These are phyloP conservation scores for Antrozous pallidus DNA, from an alignment of 2,797 vertebrate genomes.

Conservation along the genomic window DNA sequence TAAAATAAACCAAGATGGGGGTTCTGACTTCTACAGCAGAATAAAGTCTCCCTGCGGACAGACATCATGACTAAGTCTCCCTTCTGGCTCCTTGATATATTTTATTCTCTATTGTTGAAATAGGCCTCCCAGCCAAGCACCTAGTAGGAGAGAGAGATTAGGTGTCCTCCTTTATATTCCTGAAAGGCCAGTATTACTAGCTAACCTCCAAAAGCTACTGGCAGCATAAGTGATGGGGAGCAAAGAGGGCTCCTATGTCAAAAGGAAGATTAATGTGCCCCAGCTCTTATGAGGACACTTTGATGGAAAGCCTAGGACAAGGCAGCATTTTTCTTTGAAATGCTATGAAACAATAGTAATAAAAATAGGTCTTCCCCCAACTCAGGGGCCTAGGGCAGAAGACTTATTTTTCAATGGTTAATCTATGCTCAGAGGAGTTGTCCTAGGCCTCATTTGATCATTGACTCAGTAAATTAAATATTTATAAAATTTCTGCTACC, in stretches of 20 bases:
- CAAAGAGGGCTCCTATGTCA: constrained; percentile 40
- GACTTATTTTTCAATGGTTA: constrained; percentile 41
- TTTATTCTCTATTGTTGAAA: constrained; percentile 45
- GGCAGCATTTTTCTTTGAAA: constrained; percentile 62
- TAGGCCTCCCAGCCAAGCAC: background rate
- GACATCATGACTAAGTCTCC: background rate
- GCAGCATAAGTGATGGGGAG: constrained; percentile 45
- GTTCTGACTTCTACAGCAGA: background rate
- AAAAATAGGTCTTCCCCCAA: constrained; percentile 52
- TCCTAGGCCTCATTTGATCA: constrained; percentile 8
- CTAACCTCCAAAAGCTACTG: constrained; percentile 42
- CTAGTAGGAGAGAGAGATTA: background rate
- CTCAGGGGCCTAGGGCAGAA: background rate
- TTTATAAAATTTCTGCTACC: constrained; percentile 38
- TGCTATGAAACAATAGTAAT: constrained; percentile 57
- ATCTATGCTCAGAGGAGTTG: constrained; percentile 1
- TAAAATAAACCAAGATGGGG: background rate
- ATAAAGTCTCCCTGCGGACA: background rate
- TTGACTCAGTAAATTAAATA: constrained; percentile 13
- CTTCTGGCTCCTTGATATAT: background rate
- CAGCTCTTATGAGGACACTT: constrained; percentile 35
- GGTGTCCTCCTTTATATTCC: background rate
- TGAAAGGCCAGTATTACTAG: background rate
- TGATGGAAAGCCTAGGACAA: constrained; percentile 60
- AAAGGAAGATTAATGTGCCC: constrained; percentile 61